A percentile compares a stretch with the other conserved stretches of the same genome.
Evolutionary conservation across 2,888 invertebrate species (phyloP).

Genomic region (Watsonalla cultraria): DNA sequence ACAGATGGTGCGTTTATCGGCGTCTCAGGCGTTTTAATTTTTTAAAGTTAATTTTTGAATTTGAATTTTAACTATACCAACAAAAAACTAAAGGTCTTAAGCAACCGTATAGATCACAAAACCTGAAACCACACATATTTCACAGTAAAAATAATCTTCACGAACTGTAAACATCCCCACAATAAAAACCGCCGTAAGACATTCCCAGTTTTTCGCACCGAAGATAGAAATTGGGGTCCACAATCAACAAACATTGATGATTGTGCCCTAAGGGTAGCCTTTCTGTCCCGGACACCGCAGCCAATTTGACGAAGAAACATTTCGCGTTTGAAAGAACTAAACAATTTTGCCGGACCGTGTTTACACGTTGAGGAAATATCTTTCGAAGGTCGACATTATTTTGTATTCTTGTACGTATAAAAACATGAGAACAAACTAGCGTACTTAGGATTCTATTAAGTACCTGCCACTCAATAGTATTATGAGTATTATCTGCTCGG

Average conservation of each 20-base stretch:
- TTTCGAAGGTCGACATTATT: too few relatives aligned
- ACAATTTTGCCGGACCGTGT: neutral
- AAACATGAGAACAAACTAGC: too few relatives aligned
- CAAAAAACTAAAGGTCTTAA: too few relatives aligned
- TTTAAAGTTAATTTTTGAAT: too few relatives aligned
- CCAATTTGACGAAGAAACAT: neutral
- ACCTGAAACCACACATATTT: neutral
- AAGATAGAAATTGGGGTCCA: neutral
- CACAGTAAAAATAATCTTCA: neutral
- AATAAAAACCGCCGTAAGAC: neutral
- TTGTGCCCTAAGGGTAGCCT: slow-evolving; percentile 1
- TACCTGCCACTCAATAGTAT: too few relatives aligned
- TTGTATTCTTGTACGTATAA: too few relatives aligned
- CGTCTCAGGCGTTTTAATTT: too few relatives aligned
- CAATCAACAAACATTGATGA: slow-evolving; percentile 1
- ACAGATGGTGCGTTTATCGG: too few relatives aligned
- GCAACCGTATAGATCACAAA: too few relatives aligned
- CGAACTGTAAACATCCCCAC: neutral
- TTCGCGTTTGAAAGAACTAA: neutral
- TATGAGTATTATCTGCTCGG: too few relatives aligned
- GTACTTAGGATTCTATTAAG: too few relatives aligned
- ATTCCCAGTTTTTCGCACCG: neutral
- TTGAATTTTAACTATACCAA: too few relatives aligned
- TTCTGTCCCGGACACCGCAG: neutral
- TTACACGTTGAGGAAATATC: neutral